These are phyloP conservation scores for Otocyon megalotis DNA, from an alignment of 2,113 vertebrate genomes.

Conservation along the genomic window DNA sequence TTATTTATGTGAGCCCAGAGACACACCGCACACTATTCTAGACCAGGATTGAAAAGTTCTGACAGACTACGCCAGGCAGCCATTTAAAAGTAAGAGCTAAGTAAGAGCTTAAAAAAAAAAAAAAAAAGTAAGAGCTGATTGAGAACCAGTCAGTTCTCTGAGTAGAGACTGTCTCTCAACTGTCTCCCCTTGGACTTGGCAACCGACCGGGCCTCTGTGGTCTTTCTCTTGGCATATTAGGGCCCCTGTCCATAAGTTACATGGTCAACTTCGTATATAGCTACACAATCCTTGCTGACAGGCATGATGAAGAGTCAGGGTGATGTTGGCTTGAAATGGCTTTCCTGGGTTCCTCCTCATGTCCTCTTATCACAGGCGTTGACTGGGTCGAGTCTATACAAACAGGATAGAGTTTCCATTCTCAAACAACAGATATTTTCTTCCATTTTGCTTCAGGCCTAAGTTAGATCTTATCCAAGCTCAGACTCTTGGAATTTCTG, in stretches of 20 bases:
- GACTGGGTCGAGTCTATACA: not conserved
- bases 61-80: not conserved
- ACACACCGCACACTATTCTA: not conserved
- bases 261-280: accelerated
- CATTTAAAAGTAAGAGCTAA: not conserved
- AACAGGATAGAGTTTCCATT: not conserved
- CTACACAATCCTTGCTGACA: not conserved
- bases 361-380: not conserved
- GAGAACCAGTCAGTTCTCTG: too few species aligned
- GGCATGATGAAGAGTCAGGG: accelerated
- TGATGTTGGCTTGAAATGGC: not conserved
- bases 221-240: not conserved
- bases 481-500: not conserved
- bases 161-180: not conserved
- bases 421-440: not conserved
- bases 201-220: not conserved
- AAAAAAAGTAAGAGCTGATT: too few species aligned
- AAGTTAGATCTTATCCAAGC: not conserved
- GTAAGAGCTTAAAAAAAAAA: too few species aligned
- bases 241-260: not conserved
- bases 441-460: not conserved
- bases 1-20: not conserved
- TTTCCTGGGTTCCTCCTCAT: not conserved
- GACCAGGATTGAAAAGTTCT: not conserved
- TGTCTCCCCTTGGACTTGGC: not conserved